Base-by-base conservation (phyloP, 2,797 vertebrate genomes). In the Cetoscarus ocellatus region DNA sequence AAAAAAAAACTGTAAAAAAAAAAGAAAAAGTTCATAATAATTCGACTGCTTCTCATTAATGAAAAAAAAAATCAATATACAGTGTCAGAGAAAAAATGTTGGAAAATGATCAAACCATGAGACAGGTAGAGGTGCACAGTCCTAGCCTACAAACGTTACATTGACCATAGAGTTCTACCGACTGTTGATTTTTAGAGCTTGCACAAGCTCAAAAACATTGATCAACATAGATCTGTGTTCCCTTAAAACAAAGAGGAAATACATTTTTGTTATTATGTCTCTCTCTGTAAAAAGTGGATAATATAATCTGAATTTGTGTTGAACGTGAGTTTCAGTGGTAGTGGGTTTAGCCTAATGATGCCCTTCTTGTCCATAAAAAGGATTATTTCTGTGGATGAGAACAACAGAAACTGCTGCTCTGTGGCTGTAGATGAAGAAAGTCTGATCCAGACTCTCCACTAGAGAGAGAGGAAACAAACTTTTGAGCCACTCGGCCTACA, bases 291-390 rank as follows among this genome's bases (percentile, higher is more conserved):
- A 79, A 75, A 91, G 74, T 39, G 48, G 61, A 80, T 87, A 86
- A 71, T 67, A 70, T 79, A 60, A 78, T 59, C 13, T 34, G 19
- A 51, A 51, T 34, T 51, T 51, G 53, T 47, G 60, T 65, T 66
- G 65, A 80, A 77, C 84, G 82, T 70, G 68, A 73, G 60, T 85
- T 79, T 83, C 61, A 83, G 64, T 82, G 64, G 56, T 88, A 88
- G 90, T 89, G 81, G 86, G 84, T 84, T 93, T 87, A 82, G 67
- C 65, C 80, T 92, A 93, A 91, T 90, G 88, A 87, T 73, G 63
- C 71, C 81, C 83, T 50, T 75, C 68, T 84, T 69, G 68, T 81
- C 70, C 75, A 82, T 87, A 90, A 82, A 79, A 80, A 71, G 86
- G 89, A 91, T 92, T 88, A 91, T 83, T 27, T 90, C 70, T 75